phyloP scores from a whole-genome alignment of 2,113 vertebrate genomes.

The Brachyistius frenatus region DNA sequence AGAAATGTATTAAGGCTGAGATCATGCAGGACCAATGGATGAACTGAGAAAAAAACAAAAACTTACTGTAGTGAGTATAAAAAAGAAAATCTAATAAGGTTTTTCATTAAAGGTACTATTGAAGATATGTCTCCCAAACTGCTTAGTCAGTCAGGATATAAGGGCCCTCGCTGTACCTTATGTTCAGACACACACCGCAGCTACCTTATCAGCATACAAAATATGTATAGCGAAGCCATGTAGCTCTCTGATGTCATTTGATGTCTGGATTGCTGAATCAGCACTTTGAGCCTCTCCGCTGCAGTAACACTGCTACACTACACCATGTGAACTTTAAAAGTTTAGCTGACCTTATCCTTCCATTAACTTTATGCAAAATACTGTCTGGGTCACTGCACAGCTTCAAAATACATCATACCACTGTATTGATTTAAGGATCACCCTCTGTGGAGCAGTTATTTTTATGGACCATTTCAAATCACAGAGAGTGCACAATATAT shows the following conservation, averaged over 20 bases:
- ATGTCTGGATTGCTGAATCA: constrained; percentile 28
- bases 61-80: background rate
- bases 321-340: background rate
- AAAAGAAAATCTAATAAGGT: constrained; percentile 19
- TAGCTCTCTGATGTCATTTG: constrained; percentile 15
- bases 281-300: background rate
- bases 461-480: background rate
- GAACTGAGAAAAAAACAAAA: background rate
- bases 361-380: background rate
- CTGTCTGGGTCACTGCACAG: background rate
- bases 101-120: constrained; percentile 37
- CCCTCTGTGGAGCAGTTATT: too few relatives aligned
- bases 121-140: constrained; percentile 16
- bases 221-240: constrained; percentile 17
- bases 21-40: background rate
- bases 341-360: background rate
- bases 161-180: constrained; percentile 37
- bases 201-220: constrained; percentile 34
- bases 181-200: constrained; percentile 35
- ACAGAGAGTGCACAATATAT: background rate
- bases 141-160: constrained; percentile 27
- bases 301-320: background rate
- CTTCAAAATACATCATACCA: too few relatives aligned
- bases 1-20: too few relatives aligned
- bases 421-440: too few relatives aligned